Evolutionary conservation across 2,888 invertebrate species (phyloP).

Genomic region (Carabus problematicus): DNA sequence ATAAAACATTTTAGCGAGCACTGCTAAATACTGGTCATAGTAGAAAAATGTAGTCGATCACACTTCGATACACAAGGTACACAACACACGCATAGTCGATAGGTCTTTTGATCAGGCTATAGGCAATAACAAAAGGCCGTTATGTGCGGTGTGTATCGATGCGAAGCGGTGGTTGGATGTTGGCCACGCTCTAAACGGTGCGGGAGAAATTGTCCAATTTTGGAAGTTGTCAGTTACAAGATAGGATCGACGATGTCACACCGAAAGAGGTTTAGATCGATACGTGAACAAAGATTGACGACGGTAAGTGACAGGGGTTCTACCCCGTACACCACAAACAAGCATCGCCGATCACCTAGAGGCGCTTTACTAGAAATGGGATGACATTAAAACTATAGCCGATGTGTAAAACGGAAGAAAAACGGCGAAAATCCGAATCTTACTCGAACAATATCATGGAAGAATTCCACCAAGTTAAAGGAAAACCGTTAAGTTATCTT

Average conservation of each 20-base stretch:
- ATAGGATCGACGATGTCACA: slow-evolving; percentile 32
- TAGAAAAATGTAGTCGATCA: neutral
- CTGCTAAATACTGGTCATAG: neutral
- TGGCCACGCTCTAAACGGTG: slow-evolving; percentile 9
- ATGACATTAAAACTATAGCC: no score
- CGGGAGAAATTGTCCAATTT: slow-evolving; percentile 30
- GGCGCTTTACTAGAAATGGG: no score
- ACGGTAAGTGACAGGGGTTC: slow-evolving; percentile 17
- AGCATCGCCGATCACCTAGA: no score
- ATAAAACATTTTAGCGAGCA: no score
- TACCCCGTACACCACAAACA: no score
- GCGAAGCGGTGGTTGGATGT: neutral
- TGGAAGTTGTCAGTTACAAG: slow-evolving; percentile 35
- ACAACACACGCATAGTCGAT: neutral
- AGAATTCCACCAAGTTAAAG: no score
- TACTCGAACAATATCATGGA: no score
- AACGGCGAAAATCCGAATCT: no score
- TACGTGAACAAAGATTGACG: slow-evolving; percentile 38
- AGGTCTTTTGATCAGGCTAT: slow-evolving; percentile 10
- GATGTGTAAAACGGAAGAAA: no score
- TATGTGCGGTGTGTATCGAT: neutral
- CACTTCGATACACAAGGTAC: neutral
- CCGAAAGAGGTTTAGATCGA: slow-evolving; percentile 24
- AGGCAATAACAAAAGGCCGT: slow-evolving; percentile 13
- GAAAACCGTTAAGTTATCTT: no score